These are phyloP conservation scores for Chloroceryle aenea DNA, from an alignment of 2,113 vertebrate genomes.

Conservation along the genomic window DNA sequence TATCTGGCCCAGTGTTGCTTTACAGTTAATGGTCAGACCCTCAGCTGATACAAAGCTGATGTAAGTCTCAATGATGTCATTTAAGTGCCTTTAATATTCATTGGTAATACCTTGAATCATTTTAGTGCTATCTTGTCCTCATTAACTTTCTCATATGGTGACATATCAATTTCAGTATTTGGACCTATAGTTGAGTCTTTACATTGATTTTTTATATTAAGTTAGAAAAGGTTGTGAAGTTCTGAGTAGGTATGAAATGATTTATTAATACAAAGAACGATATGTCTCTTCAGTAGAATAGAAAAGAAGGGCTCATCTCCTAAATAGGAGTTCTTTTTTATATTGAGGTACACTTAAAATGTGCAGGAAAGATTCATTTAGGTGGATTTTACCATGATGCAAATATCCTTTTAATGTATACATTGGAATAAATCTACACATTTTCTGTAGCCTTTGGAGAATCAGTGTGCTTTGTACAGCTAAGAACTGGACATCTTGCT, in stretches of 20 bases:
- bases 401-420: neutral
- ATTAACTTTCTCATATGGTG: conserved; percentile 34
- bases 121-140: conserved; percentile 19
- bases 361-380: neutral
- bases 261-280: neutral
- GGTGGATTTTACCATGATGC: neutral
- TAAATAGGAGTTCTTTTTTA: neutral
- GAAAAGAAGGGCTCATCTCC: neutral
- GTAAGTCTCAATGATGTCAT: neutral
- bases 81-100: neutral
- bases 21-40: neutral
- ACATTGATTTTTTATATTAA: conserved; percentile 17
- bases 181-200: neutral
- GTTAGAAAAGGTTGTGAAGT: conserved; percentile 6
- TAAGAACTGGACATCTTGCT: neutral
- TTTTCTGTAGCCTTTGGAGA: neutral
- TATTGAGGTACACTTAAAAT: neutral
- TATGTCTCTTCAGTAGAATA: neutral
- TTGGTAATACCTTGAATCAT: neutral
- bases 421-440: neutral
- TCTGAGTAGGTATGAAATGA: neutral
- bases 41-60: neutral
- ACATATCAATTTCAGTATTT: conserved; percentile 22
- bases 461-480: neutral
- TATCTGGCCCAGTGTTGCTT: neutral